Conservation (phyloP, 2,797 vertebrate genomes). For the Eidolon dupreanum region DNA sequence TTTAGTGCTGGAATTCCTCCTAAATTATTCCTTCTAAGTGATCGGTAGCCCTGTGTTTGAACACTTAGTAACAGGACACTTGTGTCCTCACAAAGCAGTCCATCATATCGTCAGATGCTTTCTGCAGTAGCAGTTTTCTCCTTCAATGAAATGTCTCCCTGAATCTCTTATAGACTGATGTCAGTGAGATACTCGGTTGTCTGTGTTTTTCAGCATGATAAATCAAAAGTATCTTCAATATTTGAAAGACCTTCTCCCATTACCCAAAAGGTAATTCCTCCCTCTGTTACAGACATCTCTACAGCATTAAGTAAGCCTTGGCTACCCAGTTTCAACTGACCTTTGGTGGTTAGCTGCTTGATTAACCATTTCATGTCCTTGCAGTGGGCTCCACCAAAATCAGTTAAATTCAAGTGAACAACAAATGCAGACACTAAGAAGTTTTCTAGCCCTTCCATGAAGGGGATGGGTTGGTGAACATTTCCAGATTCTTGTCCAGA, state of each 20-base stretch:
- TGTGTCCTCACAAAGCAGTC: not conserved
- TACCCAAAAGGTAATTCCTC: not conserved
- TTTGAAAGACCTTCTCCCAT: not conserved
- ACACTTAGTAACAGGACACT: not conserved
- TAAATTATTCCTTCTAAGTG: not conserved
- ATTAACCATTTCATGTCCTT: not conserved
- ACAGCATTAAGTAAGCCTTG: not conserved
- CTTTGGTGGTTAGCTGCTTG: not conserved
- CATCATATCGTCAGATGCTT: not conserved
- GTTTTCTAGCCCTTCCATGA: not conserved
- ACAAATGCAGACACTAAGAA: not conserved
- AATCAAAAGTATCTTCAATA: not conserved
- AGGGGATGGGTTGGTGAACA: too few relatives aligned
- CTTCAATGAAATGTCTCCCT: not conserved
- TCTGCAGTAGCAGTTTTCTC: not conserved
- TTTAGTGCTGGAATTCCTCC: not conserved
- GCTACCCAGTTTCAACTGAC: not conserved
- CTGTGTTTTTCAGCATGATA: not conserved
- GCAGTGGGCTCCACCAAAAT: not conserved
- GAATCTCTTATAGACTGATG: not conserved
- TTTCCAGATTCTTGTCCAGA: not conserved
- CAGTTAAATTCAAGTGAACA: not conserved
- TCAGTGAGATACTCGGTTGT: not conserved
- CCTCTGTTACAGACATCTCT: not conserved
- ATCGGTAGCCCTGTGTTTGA: not conserved